A percentile compares a stretch with the other conserved stretches of the same genome.
Conservation (phyloP, 2,797 vertebrate genomes). For the Coregonus suidteri region DNA sequence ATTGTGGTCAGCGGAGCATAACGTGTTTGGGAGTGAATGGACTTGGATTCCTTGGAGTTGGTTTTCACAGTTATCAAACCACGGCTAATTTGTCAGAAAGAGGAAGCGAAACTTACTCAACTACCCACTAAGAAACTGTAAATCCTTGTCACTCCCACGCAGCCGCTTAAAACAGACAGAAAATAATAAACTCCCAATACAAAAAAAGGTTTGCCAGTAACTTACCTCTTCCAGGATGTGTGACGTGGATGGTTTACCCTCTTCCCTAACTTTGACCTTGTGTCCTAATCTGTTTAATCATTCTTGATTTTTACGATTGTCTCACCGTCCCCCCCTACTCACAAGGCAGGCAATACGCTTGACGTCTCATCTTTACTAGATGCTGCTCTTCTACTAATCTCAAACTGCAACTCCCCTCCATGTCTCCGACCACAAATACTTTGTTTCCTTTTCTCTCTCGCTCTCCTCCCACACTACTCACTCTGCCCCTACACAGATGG, state of each 20-base stretch:
- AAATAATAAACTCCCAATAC: not conserved
- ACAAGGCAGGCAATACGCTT: no score
- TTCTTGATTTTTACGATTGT: no score
- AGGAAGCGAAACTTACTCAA: slow-evolving; percentile 14
- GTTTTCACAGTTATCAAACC: not conserved
- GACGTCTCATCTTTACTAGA: no score
- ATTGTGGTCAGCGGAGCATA: not conserved
- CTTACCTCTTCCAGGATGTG: not conserved
- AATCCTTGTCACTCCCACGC: not conserved
- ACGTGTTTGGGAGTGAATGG: not conserved
- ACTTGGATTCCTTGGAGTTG: not conserved
- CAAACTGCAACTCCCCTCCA: no score
- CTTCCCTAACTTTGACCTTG: not conserved
- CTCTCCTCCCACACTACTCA: no score
- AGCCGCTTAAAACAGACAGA: not conserved
- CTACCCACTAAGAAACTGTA: slow-evolving; percentile 8
- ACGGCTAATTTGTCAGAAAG: slow-evolving; percentile 7
- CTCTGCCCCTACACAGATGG: no score
- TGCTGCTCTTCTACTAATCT: no score
- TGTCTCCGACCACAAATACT: no score
- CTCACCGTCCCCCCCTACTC: no score
- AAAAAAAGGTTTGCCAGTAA: not conserved
- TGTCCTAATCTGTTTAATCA: not conserved
- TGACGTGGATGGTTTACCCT: not conserved
- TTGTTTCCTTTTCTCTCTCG: no score